Percentiles rank a stretch among this genome's conserved stretches.
phyloP scores from a whole-genome alignment of 2,113 vertebrate species.

The Pseudolaguvia tuberculata region DNA sequence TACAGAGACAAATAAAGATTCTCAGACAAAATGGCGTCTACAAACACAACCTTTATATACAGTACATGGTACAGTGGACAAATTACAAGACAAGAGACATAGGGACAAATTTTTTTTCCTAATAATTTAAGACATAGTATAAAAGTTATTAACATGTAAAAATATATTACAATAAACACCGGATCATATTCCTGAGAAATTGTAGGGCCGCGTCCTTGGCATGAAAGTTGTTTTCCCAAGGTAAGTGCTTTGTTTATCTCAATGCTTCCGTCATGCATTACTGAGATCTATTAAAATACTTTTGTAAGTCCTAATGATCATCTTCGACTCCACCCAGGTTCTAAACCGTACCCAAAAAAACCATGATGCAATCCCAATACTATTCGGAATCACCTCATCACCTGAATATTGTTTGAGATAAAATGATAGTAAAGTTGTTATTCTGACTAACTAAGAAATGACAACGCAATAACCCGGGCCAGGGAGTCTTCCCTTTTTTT shows the following conservation, averaged over 20 bases:
- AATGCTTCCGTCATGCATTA: background rate
- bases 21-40: background rate
- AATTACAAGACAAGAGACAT: background rate
- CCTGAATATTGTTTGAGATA: background rate
- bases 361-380: conserved; percentile 8
- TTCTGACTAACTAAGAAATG: conserved; percentile 2
- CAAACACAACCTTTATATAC: background rate
- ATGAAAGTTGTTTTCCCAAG: background rate
- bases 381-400: conserved; percentile 3
- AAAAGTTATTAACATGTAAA: background rate
- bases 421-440: background rate
- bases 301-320: background rate
- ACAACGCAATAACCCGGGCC: too few relatives aligned
- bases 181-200: background rate
- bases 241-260: conserved; percentile 3
- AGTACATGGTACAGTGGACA: conserved; percentile 4
- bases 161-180: background rate
- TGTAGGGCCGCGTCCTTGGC: background rate
- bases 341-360: background rate
- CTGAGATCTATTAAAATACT: background rate
- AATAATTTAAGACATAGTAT: conserved; percentile 2
- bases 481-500: too few relatives aligned
- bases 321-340: background rate
- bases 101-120: background rate
- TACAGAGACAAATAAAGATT: too few relatives aligned